Conservation (phyloP, 2,888 invertebrate genomes). For the Melanargia galathea region DNA sequence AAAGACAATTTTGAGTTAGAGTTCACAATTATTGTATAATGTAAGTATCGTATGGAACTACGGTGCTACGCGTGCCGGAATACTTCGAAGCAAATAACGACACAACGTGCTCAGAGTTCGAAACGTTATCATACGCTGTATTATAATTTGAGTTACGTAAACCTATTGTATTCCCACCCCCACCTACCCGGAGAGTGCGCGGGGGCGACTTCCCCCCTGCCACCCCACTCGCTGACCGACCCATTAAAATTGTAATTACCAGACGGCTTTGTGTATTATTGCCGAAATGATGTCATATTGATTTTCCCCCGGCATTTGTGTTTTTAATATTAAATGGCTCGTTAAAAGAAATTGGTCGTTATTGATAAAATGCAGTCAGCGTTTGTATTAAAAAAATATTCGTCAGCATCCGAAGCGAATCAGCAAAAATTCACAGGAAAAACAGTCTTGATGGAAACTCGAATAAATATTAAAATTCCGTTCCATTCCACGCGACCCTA, state of each 20-base stretch:
- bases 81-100: constrained; percentile 23
- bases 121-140: constrained; percentile 63
- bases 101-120: too few relatives aligned
- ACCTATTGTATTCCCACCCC: constrained; percentile 55
- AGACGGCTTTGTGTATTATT: constrained; percentile 68
- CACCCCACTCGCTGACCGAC: constrained; percentile 62
- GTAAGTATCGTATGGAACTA: too few relatives aligned
- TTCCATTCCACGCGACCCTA: too few relatives aligned
- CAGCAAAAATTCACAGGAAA: background rate
- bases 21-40: too few relatives aligned
- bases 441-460: background rate
- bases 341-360: constrained; percentile 29
- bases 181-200: constrained; percentile 39
- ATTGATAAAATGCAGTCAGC: constrained; percentile 3
- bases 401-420: background rate
- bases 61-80: too few relatives aligned
- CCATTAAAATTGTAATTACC: constrained; percentile 78
- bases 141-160: constrained; percentile 62
- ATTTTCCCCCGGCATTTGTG: constrained; percentile 48
- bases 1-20: background rate
- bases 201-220: constrained; percentile 40
- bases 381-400: background rate
- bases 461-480: too few relatives aligned
- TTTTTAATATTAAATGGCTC: constrained; percentile 33
- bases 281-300: constrained; percentile 67